Evolutionary conservation across 2,888 invertebrate genomes (phyloP), one percentile per base, ranked within the genome.

Genomic region (Copidosoma aretas): DNA sequence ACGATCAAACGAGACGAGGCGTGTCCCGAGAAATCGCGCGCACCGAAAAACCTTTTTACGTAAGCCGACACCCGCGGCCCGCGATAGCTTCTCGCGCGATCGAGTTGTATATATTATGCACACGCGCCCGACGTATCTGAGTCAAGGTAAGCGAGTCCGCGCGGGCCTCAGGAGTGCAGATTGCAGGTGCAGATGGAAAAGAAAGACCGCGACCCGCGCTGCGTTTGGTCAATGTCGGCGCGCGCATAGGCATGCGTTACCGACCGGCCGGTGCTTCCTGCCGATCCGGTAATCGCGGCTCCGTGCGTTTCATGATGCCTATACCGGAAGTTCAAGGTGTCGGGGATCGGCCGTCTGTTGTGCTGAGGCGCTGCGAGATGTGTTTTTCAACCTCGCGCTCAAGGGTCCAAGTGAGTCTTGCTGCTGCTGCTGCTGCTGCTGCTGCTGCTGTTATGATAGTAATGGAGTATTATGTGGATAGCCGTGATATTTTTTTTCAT

Each of bases 61-160:
- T 32, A 57, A 32, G 19, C 14, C 22, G 22, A 51, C n/a, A 32
- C 32, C 32, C 8, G 32, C 8, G 32, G 4, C 32, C 32, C n/a
- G n/a, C n/a, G n/a, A 8, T 32, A 32, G 32, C 32, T 8, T 32
- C 4, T 32, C 4, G 32, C 4, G 32, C 3, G 32, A n/a, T n/a
- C n/a, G n/a, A n/a, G n/a, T n/a, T n/a, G n/a, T n/a, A n/a, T n/a
- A n/a, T n/a, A n/a, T n/a, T n/a, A n/a, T n/a, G n/a, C n/a, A n/a
- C n/a, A n/a, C n/a, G n/a, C n/a, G 4, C 32, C 32, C 32, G 32
- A 59, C 51, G 62, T 64, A 75, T 74, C 25, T 19, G 58, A 74
- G 73, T 71, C 75, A 77, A 77, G 77, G 75, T 67, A 51, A 76
- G 56, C 73, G 24, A 43, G 66, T 71, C 46, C 39, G 12, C 64